Percentiles rank a stretch among this genome's conserved stretches.
These are phyloP conservation scores for Illadopsis cleaveri DNA, from an alignment of 2,113 vertebrate genomes.

Conservation along the genomic window DNA sequence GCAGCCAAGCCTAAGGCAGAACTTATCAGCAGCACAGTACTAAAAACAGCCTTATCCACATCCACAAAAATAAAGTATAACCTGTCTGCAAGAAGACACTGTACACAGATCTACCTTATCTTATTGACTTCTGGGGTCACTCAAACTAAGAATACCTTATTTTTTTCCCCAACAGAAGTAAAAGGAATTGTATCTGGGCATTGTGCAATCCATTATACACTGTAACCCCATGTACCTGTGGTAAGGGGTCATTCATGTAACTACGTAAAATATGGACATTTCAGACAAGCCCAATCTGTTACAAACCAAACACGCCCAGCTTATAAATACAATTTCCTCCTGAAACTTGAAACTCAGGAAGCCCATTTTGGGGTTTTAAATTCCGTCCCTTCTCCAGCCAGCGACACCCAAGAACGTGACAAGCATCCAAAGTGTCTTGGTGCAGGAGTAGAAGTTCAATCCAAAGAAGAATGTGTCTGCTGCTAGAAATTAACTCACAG, in stretches of 20 bases:
- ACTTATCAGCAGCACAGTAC: neutral
- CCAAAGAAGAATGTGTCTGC: slow-evolving; percentile 10
- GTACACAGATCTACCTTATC: neutral
- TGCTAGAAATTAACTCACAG: neutral
- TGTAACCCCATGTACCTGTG: neutral
- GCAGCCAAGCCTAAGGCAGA: neutral
- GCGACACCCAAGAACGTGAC: neutral
- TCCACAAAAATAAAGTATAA: neutral
- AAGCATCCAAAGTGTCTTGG: neutral
- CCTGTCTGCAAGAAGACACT: neutral
- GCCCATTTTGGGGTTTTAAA: neutral
- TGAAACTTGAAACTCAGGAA: neutral
- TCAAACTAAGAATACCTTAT: neutral
- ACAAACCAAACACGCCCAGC: neutral
- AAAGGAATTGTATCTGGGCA: neutral
- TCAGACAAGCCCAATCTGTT: neutral
- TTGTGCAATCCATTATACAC: neutral
- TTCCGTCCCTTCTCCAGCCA: neutral
- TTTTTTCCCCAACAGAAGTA: neutral
- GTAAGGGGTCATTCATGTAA: neutral
- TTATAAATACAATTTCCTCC: neutral
- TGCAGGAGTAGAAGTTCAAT: neutral
- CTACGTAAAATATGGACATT: neutral
- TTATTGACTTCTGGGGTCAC: neutral
- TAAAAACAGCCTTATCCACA: neutral